Evolutionary conservation across 2,797 vertebrate species (phyloP).

Genomic region (Alectoris magna): DNA sequence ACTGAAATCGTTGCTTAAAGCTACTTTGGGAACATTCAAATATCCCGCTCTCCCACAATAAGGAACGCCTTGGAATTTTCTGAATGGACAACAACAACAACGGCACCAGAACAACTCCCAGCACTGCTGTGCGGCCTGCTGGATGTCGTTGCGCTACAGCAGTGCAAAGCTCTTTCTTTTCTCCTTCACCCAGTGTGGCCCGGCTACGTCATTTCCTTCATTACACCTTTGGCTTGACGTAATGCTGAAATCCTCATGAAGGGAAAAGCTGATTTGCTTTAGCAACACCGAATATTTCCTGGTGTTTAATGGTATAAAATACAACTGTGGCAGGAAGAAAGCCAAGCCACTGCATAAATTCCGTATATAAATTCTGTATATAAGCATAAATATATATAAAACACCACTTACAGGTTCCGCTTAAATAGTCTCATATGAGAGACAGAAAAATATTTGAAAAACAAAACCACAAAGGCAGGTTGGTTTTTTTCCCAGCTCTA

Average conservation of each 20-base stretch:
- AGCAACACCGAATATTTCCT: slow-evolving; percentile 4
- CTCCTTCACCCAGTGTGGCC: neutral
- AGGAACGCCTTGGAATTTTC: neutral
- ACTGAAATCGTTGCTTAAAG: neutral
- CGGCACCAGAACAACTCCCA: neutral
- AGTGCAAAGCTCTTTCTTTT: neutral
- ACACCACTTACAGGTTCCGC: neutral
- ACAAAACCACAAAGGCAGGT: neutral
- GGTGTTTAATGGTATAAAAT: neutral
- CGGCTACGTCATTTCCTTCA: neutral
- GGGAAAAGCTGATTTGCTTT: slow-evolving; percentile 45
- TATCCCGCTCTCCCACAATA: neutral
- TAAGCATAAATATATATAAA: neutral
- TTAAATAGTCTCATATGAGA: neutral
- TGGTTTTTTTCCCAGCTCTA: neutral
- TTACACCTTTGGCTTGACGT: slow-evolving; percentile 4
- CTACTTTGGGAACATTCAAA: slow-evolving; percentile 17
- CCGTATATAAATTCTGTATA: neutral
- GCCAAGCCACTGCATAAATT: neutral
- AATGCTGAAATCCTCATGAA: slow-evolving; percentile 8
- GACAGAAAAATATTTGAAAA: neutral
- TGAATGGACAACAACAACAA: neutral
- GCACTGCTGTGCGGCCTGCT: neutral
- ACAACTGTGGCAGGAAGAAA: slow-evolving; percentile 1
- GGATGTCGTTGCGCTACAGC: neutral